Percentiles rank a stretch among this genome's conserved stretches.
These are phyloP conservation scores for Noctuana brunneofusca DNA, from an alignment of 2,888 invertebrate species.

Conservation along the genomic window DNA sequence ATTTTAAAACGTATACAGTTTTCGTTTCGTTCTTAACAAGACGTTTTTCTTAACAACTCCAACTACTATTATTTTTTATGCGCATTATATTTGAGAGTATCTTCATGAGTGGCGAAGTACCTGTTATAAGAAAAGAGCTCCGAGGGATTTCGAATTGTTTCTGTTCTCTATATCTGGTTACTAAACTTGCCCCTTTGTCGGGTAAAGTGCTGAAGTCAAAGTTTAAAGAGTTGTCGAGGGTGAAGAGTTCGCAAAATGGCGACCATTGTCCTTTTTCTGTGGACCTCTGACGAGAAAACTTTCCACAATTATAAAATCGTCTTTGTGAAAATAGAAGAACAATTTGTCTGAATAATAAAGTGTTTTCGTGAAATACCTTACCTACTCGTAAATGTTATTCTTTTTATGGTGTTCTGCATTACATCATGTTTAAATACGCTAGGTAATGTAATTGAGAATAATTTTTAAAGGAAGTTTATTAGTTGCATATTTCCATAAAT, in stretches of 20 bases:
- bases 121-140: conserved; percentile 1
- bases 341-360: not conserved
- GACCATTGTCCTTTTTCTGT: conserved; percentile 24
- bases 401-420: too few species aligned
- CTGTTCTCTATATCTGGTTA: not conserved
- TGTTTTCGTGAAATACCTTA: too few species aligned
- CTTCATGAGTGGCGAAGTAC: not conserved
- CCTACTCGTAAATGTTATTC: too few species aligned
- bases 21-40: too few species aligned
- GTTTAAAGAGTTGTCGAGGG: conserved; percentile 29
- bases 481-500: too few species aligned
- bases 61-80: too few species aligned
- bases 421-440: too few species aligned
- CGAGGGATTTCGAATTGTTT: conserved; percentile 12
- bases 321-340: not conserved
- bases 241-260: conserved; percentile 27
- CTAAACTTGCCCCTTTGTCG: conserved; percentile 16
- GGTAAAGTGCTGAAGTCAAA: conserved; percentile 15
- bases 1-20: too few species aligned
- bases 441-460: too few species aligned
- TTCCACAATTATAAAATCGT: conserved; percentile 21
- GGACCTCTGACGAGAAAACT: conserved; percentile 16
- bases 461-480: too few species aligned
- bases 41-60: too few species aligned
- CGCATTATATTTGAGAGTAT: not conserved